Evolutionary conservation across 1,140 invertebrate genomes (phyloP).

Genomic region (Rhagoletis zephyria): DNA sequence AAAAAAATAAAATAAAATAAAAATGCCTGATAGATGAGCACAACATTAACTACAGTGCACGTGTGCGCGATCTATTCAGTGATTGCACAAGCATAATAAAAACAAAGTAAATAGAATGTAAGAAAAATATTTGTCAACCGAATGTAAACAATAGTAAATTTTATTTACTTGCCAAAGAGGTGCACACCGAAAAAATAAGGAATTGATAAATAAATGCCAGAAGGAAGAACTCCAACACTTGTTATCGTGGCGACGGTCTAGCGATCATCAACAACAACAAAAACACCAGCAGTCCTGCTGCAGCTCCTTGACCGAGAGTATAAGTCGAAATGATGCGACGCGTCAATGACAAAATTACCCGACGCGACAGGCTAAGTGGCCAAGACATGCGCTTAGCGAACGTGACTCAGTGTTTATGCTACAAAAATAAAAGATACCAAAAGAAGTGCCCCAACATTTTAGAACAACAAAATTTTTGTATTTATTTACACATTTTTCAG

Average conservation of each 20-base stretch:
- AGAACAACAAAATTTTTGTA: background rate
- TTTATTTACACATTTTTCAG: slow-evolving; percentile 14
- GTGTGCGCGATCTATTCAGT: background rate
- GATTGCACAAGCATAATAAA: slow-evolving; percentile 15
- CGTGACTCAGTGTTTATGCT: slow-evolving; percentile 13
- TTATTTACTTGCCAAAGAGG: background rate
- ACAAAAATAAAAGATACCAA: background rate
- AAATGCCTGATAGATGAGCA: background rate
- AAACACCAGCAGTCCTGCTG: background rate
- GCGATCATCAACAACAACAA: background rate
- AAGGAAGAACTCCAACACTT: slow-evolving; percentile 21
- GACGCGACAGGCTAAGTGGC: slow-evolving; percentile 21
- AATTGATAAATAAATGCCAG: background rate
- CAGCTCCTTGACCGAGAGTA: background rate
- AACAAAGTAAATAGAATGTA: background rate
- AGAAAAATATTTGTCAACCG: slow-evolving; percentile 42
- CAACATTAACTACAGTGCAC: background rate
- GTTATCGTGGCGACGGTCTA: slow-evolving; percentile 44
- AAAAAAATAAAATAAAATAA: background rate
- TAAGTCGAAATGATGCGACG: slow-evolving; percentile 16
- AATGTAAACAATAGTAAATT: slow-evolving; percentile 44
- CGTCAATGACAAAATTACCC: slow-evolving; percentile 18
- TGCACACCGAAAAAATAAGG: background rate
- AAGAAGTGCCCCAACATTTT: background rate
- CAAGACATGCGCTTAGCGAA: slow-evolving; percentile 3